Evolutionary conservation across 2,113 vertebrate species (phyloP).

Genomic region (Stigmatopora nigra): DNA sequence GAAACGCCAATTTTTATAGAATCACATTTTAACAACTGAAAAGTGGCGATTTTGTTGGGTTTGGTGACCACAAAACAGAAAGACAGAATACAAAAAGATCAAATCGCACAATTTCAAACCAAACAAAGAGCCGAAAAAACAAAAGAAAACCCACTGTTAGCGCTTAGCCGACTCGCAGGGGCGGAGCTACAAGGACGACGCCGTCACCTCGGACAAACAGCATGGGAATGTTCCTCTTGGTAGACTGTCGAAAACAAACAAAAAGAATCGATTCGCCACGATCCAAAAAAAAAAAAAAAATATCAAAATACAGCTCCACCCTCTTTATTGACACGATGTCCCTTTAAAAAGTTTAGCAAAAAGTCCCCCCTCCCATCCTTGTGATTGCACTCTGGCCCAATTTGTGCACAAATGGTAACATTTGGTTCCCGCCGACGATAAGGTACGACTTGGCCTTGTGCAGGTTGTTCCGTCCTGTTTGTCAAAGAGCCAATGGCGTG

Average conservation of each 20-base stretch:
- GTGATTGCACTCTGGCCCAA: too few relatives aligned
- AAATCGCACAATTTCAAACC: neutral
- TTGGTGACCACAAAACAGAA: neutral
- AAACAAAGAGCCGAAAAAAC: neutral
- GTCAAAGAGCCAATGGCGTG: too few relatives aligned
- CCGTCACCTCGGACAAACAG: slow-evolving; percentile 96
- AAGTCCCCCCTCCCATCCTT: too few relatives aligned
- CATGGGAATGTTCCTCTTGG: slow-evolving; percentile 98
- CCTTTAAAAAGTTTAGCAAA: too few relatives aligned
- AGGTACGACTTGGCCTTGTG: too few relatives aligned
- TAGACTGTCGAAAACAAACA: slow-evolving; percentile 74
- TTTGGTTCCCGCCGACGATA: too few relatives aligned
- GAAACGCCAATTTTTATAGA: neutral
- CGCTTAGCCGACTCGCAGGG: slow-evolving; percentile 80
- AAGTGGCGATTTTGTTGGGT: neutral
- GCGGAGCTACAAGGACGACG: slow-evolving; percentile 92
- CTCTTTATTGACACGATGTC: too few relatives aligned
- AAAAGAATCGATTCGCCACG: neutral
- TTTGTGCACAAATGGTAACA: too few relatives aligned
- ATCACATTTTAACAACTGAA: neutral
- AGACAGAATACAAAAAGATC: neutral
- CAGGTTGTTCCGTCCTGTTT: too few relatives aligned
- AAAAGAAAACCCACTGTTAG: too few relatives aligned
- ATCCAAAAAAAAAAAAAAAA: too few relatives aligned
- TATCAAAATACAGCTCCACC: neutral